Percentiles rank a stretch among this genome's conserved stretches.
Conservation (phyloP, 2,113 vertebrate species). For the Neotragus moschatus region DNA sequence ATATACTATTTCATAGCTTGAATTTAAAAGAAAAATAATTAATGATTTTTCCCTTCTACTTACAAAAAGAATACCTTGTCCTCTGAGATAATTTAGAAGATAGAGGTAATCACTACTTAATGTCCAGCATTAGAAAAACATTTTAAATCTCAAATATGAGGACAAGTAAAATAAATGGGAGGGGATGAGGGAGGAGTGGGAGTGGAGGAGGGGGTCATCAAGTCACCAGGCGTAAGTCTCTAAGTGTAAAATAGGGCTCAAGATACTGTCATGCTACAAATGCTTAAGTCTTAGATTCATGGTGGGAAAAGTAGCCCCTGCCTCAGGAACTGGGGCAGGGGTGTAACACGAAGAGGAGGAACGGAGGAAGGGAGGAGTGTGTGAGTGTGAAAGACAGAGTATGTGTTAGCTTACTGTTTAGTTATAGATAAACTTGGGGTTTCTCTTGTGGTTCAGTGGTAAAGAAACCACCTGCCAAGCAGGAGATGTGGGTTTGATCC, state of each 20-base stretch:
- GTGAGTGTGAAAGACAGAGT: not conserved
- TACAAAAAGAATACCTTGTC: not conserved
- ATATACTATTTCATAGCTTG: not conserved
- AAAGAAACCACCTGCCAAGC: not conserved
- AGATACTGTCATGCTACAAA: not conserved
- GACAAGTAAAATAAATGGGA: not conserved
- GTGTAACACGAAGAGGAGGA: not conserved
- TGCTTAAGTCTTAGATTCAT: not conserved
- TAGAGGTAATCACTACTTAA: not conserved
- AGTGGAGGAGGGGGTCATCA: not conserved
- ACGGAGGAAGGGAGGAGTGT: not conserved
- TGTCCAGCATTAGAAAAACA: not conserved
- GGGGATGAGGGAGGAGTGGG: not conserved
- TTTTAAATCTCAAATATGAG: conserved; percentile 17
- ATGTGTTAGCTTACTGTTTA: not conserved
- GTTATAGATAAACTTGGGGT: not conserved
- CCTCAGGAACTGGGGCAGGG: not conserved
- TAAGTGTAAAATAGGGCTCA: not conserved
- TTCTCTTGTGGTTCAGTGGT: not conserved
- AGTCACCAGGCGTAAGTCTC: not conserved
- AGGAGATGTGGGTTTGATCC: not conserved
- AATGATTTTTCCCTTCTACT: not conserved
- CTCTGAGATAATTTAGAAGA: not conserved
- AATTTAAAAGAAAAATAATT: not conserved
- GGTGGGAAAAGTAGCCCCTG: not conserved